phyloP scores from a whole-genome alignment of 1,140 invertebrate genomes.

The Uloborus diversus region DNA sequence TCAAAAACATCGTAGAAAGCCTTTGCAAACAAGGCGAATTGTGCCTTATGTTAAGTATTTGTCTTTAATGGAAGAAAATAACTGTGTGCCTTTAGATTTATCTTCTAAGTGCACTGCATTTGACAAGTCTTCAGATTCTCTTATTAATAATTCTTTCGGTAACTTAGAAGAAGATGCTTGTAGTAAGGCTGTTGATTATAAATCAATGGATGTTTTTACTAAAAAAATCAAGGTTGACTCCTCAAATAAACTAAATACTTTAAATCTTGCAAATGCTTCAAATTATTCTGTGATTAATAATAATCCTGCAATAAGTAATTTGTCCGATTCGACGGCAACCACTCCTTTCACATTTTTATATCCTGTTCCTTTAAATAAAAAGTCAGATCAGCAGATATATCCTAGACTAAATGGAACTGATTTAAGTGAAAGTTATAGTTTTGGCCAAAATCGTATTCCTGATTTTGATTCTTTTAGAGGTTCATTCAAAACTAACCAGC shows the following conservation, averaged over 20 bases:
- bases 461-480: too few species aligned
- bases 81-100: slow-evolving; percentile 43
- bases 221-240: background rate
- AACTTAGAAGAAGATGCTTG: background rate
- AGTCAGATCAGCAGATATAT: background rate
- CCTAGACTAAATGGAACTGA: background rate
- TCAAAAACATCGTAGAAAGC: slow-evolving; percentile 48
- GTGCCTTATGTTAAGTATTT: slow-evolving; percentile 57
- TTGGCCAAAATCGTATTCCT: too few species aligned
- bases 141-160: background rate
- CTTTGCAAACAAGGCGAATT: slow-evolving; percentile 44
- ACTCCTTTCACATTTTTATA: slow-evolving; percentile 14
- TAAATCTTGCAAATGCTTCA: background rate
- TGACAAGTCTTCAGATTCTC: background rate
- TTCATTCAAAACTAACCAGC: background rate
- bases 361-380: slow-evolving; percentile 2
- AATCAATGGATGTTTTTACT: too few species aligned
- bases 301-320: background rate
- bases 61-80: slow-evolving; percentile 48
- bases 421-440: background rate
- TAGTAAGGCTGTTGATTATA: background rate
- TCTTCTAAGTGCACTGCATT: slow-evolving; percentile 18
- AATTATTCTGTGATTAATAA: background rate
- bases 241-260: background rate
- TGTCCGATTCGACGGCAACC: slow-evolving; percentile 5